phyloP scores from a whole-genome alignment of 2,113 vertebrate genomes.

The Albula glossodonta region DNA sequence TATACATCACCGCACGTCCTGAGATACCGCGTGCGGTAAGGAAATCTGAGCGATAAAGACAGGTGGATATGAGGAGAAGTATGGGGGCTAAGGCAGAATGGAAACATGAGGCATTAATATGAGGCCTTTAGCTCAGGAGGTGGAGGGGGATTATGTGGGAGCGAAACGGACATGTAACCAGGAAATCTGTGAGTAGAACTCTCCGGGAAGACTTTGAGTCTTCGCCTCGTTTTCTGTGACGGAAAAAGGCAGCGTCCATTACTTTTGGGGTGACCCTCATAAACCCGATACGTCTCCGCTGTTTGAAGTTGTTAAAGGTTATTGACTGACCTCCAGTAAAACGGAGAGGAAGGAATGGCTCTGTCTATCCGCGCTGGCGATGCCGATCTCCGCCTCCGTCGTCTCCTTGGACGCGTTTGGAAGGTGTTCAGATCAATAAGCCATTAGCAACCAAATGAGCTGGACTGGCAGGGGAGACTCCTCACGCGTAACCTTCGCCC shows the following conservation, averaged over 20 bases:
- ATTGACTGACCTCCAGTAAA: conserved; percentile 41
- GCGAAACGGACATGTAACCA: background rate
- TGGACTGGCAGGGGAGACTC: conserved; percentile 48
- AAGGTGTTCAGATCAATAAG: conserved; percentile 64
- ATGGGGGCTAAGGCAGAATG: background rate
- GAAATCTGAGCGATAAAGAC: background rate
- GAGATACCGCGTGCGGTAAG: background rate
- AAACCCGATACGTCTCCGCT: conserved; percentile 9
- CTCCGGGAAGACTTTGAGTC: background rate
- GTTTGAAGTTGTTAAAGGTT: conserved; percentile 33
- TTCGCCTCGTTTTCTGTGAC: too few relatives aligned
- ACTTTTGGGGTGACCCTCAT: background rate
- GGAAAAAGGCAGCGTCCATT: background rate
- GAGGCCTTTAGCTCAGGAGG: background rate
- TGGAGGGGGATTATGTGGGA: background rate
- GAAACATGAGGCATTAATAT: too few relatives aligned
- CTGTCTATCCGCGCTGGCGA: conserved; percentile 31
- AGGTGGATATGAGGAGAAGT: background rate
- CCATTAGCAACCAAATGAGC: conserved; percentile 67
- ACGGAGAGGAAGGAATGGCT: conserved; percentile 57
- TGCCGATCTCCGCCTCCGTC: conserved; percentile 37
- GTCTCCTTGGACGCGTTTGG: conserved; percentile 26
- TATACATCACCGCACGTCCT: background rate
- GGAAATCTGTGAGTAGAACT: background rate
- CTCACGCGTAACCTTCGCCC: conserved; percentile 38